Conservation (phyloP, 1,140 invertebrate species). For the Aphelenchoides avenae region DNA sequence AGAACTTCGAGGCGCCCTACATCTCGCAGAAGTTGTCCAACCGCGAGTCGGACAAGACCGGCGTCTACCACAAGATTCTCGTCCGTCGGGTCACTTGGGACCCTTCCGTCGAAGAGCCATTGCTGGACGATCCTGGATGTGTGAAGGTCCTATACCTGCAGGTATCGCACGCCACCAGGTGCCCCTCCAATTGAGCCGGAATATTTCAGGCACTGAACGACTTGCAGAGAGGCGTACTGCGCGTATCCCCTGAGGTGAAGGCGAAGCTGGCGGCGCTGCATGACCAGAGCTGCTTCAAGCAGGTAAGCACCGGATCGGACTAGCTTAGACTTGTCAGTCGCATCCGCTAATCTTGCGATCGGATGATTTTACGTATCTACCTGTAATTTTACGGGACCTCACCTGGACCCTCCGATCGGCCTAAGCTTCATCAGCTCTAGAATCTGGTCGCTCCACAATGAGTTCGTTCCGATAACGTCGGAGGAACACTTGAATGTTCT, state of each 20-base stretch:
- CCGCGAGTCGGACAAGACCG: slow-evolving; percentile 4
- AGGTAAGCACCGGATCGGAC: no score
- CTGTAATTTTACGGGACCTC: no score
- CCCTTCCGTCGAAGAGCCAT: slow-evolving; percentile 40
- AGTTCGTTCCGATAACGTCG: no score
- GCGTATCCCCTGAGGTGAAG: slow-evolving; percentile 16
- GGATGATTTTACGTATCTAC: no score
- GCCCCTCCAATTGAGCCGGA: no score
- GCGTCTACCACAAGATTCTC: slow-evolving; percentile 28
- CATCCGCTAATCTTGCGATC: neutral
- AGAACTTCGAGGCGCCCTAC: slow-evolving; percentile 45
- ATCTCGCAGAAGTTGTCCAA: slow-evolving; percentile 39
- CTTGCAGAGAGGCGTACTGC: slow-evolving; percentile 31
- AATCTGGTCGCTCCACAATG: no score
- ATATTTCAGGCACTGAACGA: slow-evolving; percentile 45
- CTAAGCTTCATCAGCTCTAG: no score
- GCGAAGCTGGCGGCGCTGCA: slow-evolving; percentile 27
- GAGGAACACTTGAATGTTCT: no score
- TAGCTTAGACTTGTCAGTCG: no score
- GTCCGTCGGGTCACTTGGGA: slow-evolving; percentile 44
- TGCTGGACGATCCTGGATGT: slow-evolving; percentile 37
- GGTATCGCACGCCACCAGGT: slow-evolving; percentile 12
- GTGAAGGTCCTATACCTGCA: slow-evolving; percentile 41
- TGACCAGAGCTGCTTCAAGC: slow-evolving; percentile 27
- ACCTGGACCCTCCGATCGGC: no score